phyloP scores from a whole-genome alignment of 2,888 invertebrate species.

The Drosophila planitibia region DNA sequence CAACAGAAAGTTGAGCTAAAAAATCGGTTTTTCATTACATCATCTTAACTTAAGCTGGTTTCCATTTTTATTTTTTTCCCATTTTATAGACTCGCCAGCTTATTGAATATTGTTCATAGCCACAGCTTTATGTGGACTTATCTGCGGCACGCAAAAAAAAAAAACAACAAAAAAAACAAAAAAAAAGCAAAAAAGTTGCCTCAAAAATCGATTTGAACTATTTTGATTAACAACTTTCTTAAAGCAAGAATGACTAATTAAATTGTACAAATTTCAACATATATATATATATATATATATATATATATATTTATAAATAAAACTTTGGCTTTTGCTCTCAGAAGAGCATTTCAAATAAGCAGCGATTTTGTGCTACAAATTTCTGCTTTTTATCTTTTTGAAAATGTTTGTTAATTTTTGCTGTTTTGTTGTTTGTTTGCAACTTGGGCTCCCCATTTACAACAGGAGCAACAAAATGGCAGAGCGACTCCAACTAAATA shows the following conservation, averaged over 20 bases:
- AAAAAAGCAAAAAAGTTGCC: not conserved
- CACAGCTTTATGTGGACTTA: not conserved
- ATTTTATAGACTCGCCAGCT: not conserved
- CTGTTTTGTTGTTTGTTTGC: not conserved
- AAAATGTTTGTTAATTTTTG: too few relatives aligned
- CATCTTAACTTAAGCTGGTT: not conserved
- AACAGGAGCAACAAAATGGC: slow-evolving; percentile 11
- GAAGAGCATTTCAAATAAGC: not conserved
- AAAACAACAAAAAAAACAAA: too few relatives aligned
- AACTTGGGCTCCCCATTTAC: slow-evolving; percentile 14
- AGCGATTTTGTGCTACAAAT: not conserved
- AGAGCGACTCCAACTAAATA: slow-evolving; percentile 44
- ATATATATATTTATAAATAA: not conserved
- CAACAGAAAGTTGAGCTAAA: not conserved
- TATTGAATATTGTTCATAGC: not conserved
- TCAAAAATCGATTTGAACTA: not conserved
- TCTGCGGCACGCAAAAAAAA: not conserved
- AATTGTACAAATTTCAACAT: not conserved
- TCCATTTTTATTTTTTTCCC: not conserved
- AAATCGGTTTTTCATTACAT: not conserved
- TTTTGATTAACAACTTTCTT: not conserved
- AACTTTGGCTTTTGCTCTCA: not conserved
- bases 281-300: not conserved
- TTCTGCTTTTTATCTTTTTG: too few relatives aligned
- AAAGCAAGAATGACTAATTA: not conserved